Evolutionary conservation across 2,113 vertebrate species (phyloP), one percentile per base, ranked within the genome.

Genomic region (Apodemus speciosus): DNA sequence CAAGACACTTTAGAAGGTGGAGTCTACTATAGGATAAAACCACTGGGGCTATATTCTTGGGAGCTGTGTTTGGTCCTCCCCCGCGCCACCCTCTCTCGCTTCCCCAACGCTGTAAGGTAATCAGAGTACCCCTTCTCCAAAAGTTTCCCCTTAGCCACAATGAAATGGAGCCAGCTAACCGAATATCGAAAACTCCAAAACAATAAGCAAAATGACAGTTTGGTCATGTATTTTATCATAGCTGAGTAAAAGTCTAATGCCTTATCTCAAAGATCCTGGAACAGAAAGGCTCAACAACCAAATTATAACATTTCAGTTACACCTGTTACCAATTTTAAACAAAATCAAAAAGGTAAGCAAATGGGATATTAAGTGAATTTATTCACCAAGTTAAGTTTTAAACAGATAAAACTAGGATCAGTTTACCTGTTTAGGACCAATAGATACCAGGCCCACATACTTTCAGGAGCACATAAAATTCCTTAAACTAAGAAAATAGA

Each of bases 51-150:
- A 81, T 81, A 18, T 81, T 40, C 25, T 60, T 60, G 14, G 53
- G 23, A 60, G 23, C 23, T 21, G 68, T 21, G n/a, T 21, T 6
- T 1, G 27, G 27, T 13, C 10, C 53, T 16, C 15, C 9, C 25
- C 25, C 3, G 23, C 25, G 9, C 8, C 8, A 0, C 4, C 14
- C 15, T 56, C 14, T 1, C 71, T 40, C 38, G 1, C 40, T 56
- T 20, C 2, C 20, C 51, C 38, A 20, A 13, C 58, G 20, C 35
- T 80, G 6, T 80, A 35, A 38, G 35, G 51, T 56, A 56, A 23
- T 13, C 35, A 80, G 51, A 35, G 56, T 80, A 5, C 51, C 53
- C 18, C 49, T 77, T 27, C 35, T 8, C 35, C 35, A 18, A 60
- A 60, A 9, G 13, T 62, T 18, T 83, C 56, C 30, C 56, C 7